Base-by-base conservation (phyloP, 2,888 invertebrate species). In the Endomychus coccineus region DNA sequence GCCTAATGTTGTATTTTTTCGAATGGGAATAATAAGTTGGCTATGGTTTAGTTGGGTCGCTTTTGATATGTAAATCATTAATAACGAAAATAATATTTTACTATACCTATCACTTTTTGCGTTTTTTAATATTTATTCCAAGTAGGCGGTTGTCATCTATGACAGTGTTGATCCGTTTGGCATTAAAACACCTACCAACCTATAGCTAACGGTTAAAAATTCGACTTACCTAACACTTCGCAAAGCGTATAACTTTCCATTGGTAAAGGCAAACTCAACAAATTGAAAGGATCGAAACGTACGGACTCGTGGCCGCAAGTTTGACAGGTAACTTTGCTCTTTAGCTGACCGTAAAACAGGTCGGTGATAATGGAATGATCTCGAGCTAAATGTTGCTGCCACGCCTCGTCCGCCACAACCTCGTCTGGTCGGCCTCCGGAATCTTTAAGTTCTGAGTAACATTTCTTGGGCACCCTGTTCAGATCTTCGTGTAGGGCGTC, bases 401-500 rank as follows among this genome's bases (percentile, higher is more conserved):
- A 92, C 14, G 89, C 89, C 51, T 80, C 81, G 3, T 74, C 74
- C 0, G 82, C 82, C 3, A 77, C 77, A 2, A 71, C 65, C 55
- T 79, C 78, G 64, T 88, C 88, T 1, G 86, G 80, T 23, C 86
- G 64, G 1, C 83, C 83, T 61, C 80, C 80, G 29, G 81, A 82
- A 61, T 86, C 83, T 53, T 81, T 79, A 21, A 84, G 61, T 57
- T 82, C 80, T 3, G 77, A 69, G 55, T 85, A 85, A 1, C 83
- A 80, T 52, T 80, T 80, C 32, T 67, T 66, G 25, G 75, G 70
- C 1, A 87, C 87, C 7, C 90, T 70, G 69, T 91, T 91, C 45
- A 92, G 73, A 66, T 92, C 91, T 70, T 92, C 91, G 67, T 94
- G 92, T 48, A 94, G 72, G 31, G 88, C 83, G 69, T 94, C 92